A percentile compares a stretch with the other conserved stretches of the same genome.
phyloP scores from a whole-genome alignment of 1,140 invertebrate species.

The Amyelois transitella region DNA sequence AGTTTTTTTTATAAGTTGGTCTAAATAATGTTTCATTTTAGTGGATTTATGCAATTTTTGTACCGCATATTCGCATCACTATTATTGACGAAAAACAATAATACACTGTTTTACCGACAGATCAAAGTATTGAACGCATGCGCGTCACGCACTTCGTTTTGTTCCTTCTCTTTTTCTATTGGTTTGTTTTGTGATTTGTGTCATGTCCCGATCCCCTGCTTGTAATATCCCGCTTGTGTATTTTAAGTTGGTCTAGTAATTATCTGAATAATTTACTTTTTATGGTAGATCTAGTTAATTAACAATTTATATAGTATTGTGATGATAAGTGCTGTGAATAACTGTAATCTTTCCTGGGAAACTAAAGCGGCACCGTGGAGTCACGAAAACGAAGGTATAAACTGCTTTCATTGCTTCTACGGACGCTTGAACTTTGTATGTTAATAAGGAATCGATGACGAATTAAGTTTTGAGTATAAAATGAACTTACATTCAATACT shows the following conservation, averaged over 20 bases:
- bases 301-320: constrained; percentile 65
- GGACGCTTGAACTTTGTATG: constrained; percentile 34
- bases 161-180: constrained; percentile 62
- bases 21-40: too few species aligned
- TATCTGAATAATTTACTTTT: constrained; percentile 44
- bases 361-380: constrained; percentile 73
- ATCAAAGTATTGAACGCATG: constrained; percentile 49
- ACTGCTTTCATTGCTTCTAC: constrained; percentile 66
- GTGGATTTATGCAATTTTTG: too few species aligned
- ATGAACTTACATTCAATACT: background rate
- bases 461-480: background rate
- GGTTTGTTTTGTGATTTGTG: constrained; percentile 65
- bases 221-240: constrained; percentile 63
- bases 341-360: constrained; percentile 68
- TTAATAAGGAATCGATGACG: background rate
- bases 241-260: constrained; percentile 59
- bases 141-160: constrained; percentile 43
- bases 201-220: constrained; percentile 63
- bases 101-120: constrained; percentile 54
- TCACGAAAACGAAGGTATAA: constrained; percentile 74
- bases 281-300: constrained; percentile 58
- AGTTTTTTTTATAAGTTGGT: too few species aligned
- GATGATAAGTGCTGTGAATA: constrained; percentile 73
- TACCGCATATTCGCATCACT: constrained; percentile 5
- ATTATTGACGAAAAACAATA: constrained; percentile 26